Evolutionary conservation across 2,113 vertebrate genomes (phyloP), one percentile per base, ranked within the genome.

Genomic region (Cinclus mexicanus): DNA sequence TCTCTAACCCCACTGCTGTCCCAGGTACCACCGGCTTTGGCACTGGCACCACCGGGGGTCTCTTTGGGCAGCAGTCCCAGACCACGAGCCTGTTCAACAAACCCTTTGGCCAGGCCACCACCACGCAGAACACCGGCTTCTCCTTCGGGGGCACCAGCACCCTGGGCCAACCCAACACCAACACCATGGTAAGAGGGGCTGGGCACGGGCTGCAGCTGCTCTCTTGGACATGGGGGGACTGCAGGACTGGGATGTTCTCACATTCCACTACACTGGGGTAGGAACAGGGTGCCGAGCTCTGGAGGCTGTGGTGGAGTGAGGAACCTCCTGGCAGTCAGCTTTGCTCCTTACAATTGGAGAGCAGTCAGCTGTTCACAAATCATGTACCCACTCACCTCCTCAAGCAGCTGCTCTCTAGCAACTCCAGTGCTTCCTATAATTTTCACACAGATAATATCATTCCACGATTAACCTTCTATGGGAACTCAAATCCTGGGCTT

Each of bases 71-170:
- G 64, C 96, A 95, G 1, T 96, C 98, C 12, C 97, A 98, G 52
- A 95, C 97, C 35, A 95, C 95, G 3, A 99, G 98, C 61, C 98
- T 99, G 20, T 99, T 98, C 29, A 98, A 97, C 97, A 99, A 99
- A 84, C 99, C 99, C 0, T 99, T 99, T 8, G 99, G 98, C 6
- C 98, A 98, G 42, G 81, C 98, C 55, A 99, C 98, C 23, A 99
- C 99, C 2, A 97, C 99, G 0, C 99, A 96, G 77, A 99, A 98
- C 96, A 97, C 98, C 0, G 98, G 98, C 64, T 99, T 99, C 92
- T 98, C 98, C 8, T 99, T 99, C 26, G 98, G 98, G 14, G 98
- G 98, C 88, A 98, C 98, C 75, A 98, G 97, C 92, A 98, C 99
- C 1, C 97, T 99, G 57, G 99, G 99, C 11, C 99, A 99, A 94